A percentile compares a stretch with the other conserved stretches of the same genome.
Conservation (phyloP, 2,113 vertebrate species). For the Hemibagrus wyckioides region DNA sequence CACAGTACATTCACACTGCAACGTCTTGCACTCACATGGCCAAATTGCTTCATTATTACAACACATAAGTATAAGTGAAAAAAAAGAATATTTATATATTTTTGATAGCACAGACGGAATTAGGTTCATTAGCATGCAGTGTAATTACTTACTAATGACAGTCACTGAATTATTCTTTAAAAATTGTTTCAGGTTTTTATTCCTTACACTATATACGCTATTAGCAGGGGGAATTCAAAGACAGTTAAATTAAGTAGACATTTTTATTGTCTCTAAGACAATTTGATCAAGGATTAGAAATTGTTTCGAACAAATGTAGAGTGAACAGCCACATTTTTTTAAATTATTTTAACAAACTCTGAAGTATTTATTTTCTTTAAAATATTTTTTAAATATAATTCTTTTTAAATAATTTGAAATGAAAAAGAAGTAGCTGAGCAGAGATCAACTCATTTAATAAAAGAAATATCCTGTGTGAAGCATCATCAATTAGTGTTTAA, state of each 20-base stretch:
- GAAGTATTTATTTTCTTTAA: too few species aligned
- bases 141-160: slow-evolving; percentile 1
- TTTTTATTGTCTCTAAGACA: background rate
- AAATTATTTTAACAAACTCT: too few species aligned
- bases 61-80: slow-evolving; percentile 18
- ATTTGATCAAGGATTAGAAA: background rate
- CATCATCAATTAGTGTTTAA: background rate
- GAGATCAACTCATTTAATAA: background rate
- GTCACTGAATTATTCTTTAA: background rate
- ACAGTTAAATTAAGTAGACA: background rate
- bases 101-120: background rate
- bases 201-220: background rate
- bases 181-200: background rate
- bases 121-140: slow-evolving; percentile 2
- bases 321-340: background rate
- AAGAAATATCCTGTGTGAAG: background rate
- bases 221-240: background rate
- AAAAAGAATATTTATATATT: background rate
- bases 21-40: background rate
- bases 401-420: background rate
- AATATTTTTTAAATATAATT: too few species aligned
- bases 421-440: background rate
- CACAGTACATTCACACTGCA: background rate
- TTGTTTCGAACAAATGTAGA: background rate
- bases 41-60: background rate